Evolutionary conservation across 2,888 invertebrate species (phyloP), one percentile per base, ranked within the genome.

Genomic region (Drosophila paranaensis): DNA sequence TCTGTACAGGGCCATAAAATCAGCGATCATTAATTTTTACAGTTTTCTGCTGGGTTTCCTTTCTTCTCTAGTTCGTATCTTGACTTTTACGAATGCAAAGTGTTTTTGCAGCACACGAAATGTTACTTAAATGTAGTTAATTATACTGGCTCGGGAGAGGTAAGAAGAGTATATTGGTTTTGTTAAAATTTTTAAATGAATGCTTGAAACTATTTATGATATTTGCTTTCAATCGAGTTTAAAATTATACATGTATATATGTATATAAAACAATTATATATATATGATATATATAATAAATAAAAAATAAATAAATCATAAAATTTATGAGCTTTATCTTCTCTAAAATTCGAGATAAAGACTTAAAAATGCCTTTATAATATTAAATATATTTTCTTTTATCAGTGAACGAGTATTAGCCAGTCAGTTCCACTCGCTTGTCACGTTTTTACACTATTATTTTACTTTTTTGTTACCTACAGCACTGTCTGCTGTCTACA

Each of bases 21-120:
- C 82, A 64, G 65, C 72, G 62, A 90, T 87, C 85, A 90, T 87
- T 87, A 90, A 89, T 87, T 87, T 81, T 81, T 84, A 84, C 81
- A 87, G 84, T 72, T 82, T 40, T 66, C 35, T 42, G 27, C 37
- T 60, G 58, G 66, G 51, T 79, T 37, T 37, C 25, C 37, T 55
- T 67, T 45, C 30, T 45, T n/a, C 48, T 30, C 48, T 30, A 33
- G 40, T 57, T 50, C 56, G 42, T 45, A 33, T 39, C 40, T 53
- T 50, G 45, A 57, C 57, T 57, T 37, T 57, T 8, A 33, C 45
- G 45, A 45, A 58, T 58, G 58, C 58, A 58, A 58, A 58, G 58
- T 58, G 46, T 37, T 46, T 35, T 10, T 16, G 11, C 27, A 27
- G 39, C 42, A 56, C 43, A 42, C 6, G 33, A 33, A 54, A 40